These are phyloP conservation scores for Onthophagus taurus DNA, from an alignment of 1,140 invertebrate genomes.

Conservation along the genomic window DNA sequence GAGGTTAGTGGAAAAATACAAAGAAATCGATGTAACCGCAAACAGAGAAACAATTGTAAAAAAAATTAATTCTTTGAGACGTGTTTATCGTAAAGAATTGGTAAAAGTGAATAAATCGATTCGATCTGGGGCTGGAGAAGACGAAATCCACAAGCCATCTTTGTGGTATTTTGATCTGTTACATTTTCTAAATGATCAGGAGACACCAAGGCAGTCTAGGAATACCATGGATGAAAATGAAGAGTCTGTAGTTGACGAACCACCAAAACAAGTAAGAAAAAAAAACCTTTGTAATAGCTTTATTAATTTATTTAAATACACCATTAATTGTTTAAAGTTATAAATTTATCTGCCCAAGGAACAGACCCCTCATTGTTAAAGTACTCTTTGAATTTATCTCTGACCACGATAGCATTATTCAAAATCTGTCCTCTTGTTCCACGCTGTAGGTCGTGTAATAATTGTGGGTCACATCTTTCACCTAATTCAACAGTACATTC, in stretches of 20 bases:
- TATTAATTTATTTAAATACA: constrained; percentile 1
- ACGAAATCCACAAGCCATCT: constrained; percentile 26
- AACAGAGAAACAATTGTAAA: constrained; percentile 5
- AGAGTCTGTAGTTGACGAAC: background rate
- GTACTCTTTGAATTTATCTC: constrained; percentile 14
- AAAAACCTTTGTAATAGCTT: background rate
- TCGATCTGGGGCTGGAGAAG: constrained; percentile 19
- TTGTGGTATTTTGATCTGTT: constrained; percentile 30
- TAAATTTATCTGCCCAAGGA: constrained; percentile 15
- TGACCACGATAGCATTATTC: constrained; percentile 7
- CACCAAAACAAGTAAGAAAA: background rate
- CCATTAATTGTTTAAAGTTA: constrained; percentile 6
- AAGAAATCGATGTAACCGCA: constrained; percentile 21
- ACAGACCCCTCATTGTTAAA: constrained; percentile 16
- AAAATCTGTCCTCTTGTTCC: constrained; percentile 12
- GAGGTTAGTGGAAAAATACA: constrained; percentile 24
- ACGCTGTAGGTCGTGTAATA: constrained; percentile 10
- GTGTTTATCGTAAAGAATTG: constrained; percentile 12
- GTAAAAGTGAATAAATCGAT: constrained; percentile 29
- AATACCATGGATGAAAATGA: background rate
- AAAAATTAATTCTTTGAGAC: constrained; percentile 7
- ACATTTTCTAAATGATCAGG: constrained; percentile 24
- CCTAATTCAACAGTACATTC: constrained; percentile 12
- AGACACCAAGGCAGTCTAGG: constrained; percentile 11
- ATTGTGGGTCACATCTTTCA: constrained; percentile 8